Conservation (phyloP, 53 echinoderm and acorn worm genomes). For the Apostichopus leukothele region DNA sequence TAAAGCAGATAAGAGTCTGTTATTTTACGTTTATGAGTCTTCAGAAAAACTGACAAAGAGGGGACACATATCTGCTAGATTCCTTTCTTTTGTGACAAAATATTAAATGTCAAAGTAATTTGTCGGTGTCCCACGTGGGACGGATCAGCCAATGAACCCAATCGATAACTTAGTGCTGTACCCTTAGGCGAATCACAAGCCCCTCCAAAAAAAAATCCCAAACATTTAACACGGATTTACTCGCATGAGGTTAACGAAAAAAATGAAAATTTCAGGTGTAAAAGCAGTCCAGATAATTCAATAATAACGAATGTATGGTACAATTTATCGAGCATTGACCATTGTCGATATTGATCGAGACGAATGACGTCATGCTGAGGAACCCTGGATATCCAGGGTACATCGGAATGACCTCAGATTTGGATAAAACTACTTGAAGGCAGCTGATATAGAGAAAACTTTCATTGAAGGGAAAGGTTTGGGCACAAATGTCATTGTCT, state of each 20-base stretch:
- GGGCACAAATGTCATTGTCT: too few species aligned
- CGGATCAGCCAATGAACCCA: neutral
- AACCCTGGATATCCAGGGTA: neutral
- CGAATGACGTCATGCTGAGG: neutral
- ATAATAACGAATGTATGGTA: neutral
- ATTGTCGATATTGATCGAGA: neutral
- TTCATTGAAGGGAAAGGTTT: too few species aligned
- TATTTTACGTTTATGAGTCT: too few species aligned
- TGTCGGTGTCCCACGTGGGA: neutral
- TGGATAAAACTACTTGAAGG: too few species aligned
- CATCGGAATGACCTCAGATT: neutral
- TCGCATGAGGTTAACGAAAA: neutral
- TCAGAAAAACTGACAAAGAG: too few species aligned
- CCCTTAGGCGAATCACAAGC: neutral
- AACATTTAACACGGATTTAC: neutral
- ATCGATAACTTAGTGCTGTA: neutral
- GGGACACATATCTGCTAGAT: too few species aligned
- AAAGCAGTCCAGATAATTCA: conserved; percentile 1
- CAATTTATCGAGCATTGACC: neutral
- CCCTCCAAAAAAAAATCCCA: neutral
- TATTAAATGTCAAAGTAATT: neutral
- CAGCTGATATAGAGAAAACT: too few species aligned
- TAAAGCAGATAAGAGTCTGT: too few species aligned
- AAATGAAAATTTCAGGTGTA: neutral
- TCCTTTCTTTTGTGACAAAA: neutral